Base-by-base conservation (phyloP, 2,797 vertebrate genomes). In the Gobio occitaniae region DNA sequence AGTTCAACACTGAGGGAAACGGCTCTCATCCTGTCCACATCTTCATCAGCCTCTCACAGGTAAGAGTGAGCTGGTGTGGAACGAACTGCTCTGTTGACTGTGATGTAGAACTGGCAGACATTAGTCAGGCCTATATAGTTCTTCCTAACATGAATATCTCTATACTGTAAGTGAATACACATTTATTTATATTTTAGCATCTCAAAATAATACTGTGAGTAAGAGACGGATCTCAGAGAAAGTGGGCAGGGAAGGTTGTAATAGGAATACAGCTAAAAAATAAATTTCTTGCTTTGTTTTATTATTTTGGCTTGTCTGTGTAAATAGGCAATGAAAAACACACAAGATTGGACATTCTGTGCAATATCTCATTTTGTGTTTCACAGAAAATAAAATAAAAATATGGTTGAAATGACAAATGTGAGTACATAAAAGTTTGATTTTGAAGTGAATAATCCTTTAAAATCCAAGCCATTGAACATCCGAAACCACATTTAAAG, bases 11-110 rank as follows among this genome's bases (percentile, higher is more conserved):
- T 25, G 59, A 80, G 68, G n/a, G n/a, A 82, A 81, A 47, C 38
- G 8, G 38, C 69, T 71, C 68, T 61, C 50, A 13, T 29, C 10
- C 6, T 3, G 80, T 47, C 11, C 16, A 82, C 52, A 61, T 72
- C 54, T 72, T 82, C 38, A 72, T 72, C 69, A 47, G 50, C 15
- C 50, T 61, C 11, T 29, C 61, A 56, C 59, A 72, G 38, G 80
- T 54, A 68, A 66, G 17, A 29, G 97, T 89, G 89, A 96, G 63
- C 93, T 54, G 0, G 96, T 97, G 88, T 97, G 96, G 93, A 99
- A 99, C 12, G 97, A 96, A 0, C 95, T 95, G 0, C 94, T 98
- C 95, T 97, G 91, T 99, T 99, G 95, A 98, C 97, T n/a, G 96
- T 96, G 89, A 99, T 97, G 91, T 98, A 99, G 86, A 13, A 97